Evolutionary conservation across 2,113 vertebrate genomes (phyloP), one percentile per base, ranked within the genome.

Genomic region (Pagrus major): DNA sequence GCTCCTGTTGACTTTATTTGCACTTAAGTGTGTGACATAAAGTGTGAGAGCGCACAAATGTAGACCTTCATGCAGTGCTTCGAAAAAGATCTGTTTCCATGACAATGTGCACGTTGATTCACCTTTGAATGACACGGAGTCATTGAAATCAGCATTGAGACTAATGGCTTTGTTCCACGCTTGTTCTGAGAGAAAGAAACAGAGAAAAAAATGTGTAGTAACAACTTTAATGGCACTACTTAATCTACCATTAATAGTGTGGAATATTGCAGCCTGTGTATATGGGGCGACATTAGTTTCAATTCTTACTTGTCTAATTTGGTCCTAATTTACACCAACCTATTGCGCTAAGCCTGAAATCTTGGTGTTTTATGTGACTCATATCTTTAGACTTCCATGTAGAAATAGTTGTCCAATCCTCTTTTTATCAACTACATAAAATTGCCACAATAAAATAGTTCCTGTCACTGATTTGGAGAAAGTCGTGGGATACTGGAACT

Each of bases 81-180:
- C 2, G 15, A 80, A 12, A 85, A 61, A 81, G 14, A 70, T 49
- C 64, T 0, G 79, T 89, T 88, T 83, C 81, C 76, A 85, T 88
- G 82, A 88, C 86, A 75, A 81, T 77, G 59, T 70, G 76, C 51
- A 10, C 35, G 60, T 18, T 76, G 72, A 71, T 81, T 37, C 39
- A 80, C 23, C 39, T 86, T 75, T 78, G 72, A 71, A 84, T 42
- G 63, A 63, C 42, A 51, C 42, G 1, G 63, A 80, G 35, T 39
- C 74, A 49, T n/a, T 74, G 21, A 71, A 60, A 76, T 35, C 12
- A 1, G 6, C 61, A 65, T 60, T 73, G 47, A 78, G 15, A 55
- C 25, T 60, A 41, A 63, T 46, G 58, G 55, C 21, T 71, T 56
- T 58, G 55, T 52, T 54, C 27, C 44, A 31, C 23, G 9, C 11